phyloP scores from a whole-genome alignment of 1,140 invertebrate genomes.

The Drosophila parvula region DNA sequence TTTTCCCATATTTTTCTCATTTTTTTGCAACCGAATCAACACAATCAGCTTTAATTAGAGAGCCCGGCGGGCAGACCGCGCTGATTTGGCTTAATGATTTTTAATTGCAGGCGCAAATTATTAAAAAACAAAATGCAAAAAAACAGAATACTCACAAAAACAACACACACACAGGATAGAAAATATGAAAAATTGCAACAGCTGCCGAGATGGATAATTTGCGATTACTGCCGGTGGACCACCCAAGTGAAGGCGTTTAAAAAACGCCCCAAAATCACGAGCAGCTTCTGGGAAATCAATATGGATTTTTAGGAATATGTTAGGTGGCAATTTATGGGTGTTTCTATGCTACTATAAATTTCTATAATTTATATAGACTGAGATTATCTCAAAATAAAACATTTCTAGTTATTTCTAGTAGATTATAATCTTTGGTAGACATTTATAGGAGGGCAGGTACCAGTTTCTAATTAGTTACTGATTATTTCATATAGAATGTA shows the following conservation, averaged over 20 bases:
- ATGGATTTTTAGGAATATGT: neutral
- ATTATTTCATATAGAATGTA: neutral
- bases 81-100: conserved; percentile 77
- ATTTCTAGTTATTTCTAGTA: too few species aligned
- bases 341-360: neutral
- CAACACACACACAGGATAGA: neutral
- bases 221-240: conserved; percentile 33
- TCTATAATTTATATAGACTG: too few species aligned
- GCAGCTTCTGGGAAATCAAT: neutral
- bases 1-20: conserved; percentile 31
- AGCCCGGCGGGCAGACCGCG: conserved; percentile 59
- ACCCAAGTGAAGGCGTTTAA: conserved; percentile 38
- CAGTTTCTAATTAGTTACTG: neutral
- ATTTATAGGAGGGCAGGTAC: neutral
- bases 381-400: neutral
- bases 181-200: conserved; percentile 47
- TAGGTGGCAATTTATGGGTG: neutral
- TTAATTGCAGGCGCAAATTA: conserved; percentile 70
- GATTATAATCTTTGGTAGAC: neutral
- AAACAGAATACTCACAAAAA: conserved; percentile 12
- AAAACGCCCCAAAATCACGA: conserved; percentile 20
- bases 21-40: conserved; percentile 56
- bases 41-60: conserved; percentile 76
- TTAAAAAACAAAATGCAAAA: conserved; percentile 29
- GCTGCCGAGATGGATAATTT: conserved; percentile 30